Evolutionary conservation across 2,113 vertebrate genomes (phyloP).

Genomic region (Seriola aureovittata): DNA sequence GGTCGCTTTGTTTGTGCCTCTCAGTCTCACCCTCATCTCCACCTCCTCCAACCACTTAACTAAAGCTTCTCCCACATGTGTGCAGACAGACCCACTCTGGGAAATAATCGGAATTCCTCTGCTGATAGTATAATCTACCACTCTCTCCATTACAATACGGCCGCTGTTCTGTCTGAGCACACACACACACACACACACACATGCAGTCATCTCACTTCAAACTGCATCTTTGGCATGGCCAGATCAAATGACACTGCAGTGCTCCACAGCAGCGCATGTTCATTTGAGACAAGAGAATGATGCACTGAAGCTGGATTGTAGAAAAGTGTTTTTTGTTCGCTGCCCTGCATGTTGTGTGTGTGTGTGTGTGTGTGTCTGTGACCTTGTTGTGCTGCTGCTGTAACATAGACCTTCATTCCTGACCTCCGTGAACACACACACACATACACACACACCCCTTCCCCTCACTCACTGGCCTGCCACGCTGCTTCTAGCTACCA

Average conservation of each 20-base stretch:
- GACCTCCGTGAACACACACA: not conserved
- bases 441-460: not conserved
- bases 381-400: conserved; percentile 40
- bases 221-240: conserved; percentile 13
- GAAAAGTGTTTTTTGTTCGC: conserved; percentile 29
- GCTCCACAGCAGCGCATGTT: not conserved
- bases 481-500: conserved; percentile 28
- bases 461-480: conserved; percentile 29
- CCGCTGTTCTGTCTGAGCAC: conserved; percentile 60
- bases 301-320: conserved; percentile 12
- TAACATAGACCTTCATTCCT: conserved; percentile 53
- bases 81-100: conserved; percentile 49
- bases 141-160: conserved; percentile 69
- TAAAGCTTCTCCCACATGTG: conserved; percentile 56
- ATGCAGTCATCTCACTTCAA: conserved; percentile 37
- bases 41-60: conserved; percentile 1
- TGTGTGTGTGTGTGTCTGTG: not conserved
- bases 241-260: conserved; percentile 57
- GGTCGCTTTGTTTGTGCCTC: not conserved
- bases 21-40: not conserved
- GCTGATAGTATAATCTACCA: conserved; percentile 76
- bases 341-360: not conserved
- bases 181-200: conserved; percentile 23
- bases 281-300: conserved; percentile 14
- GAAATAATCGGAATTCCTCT: conserved; percentile 79